Evolutionary conservation across 2,888 invertebrate genomes (phyloP), one percentile per base, ranked within the genome.

Genomic region (Endomychus coccineus): DNA sequence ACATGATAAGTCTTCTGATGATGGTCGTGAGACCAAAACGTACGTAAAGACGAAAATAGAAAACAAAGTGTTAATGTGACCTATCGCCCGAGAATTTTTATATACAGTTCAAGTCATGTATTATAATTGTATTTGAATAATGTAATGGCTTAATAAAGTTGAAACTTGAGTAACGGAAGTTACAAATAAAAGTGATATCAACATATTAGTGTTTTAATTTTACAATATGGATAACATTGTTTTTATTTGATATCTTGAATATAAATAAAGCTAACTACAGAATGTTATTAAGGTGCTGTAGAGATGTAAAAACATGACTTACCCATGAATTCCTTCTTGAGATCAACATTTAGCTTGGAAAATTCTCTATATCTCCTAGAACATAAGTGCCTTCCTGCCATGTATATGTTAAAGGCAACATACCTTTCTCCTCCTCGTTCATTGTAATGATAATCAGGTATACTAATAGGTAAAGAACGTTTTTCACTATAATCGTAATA

Each of bases 311-410:
- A 9, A 27, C 30, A 21, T 11, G 10, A 35, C 62, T 62, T 44
- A 75, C 81, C 96, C 46, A 85, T 74, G 64, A 96, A 97, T 66
- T 96, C 95, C 66, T 91, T 86, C 64, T 94, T 87, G 36, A 96
- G 71, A 52, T 82, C 81, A 54, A 81, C 77, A 59, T 96, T 89
- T 43, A 97, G 70, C 48, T 84, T 83, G 5, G 91, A 80, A 66
- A 97, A 98, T 70, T 98, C 98, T 42, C 94, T 76, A 66, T 97
- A 98, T 22, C 98, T 75, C 32, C 97, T 74, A 31, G 96, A 96
- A 68, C 98, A 98, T 34, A 98, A 71, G 63, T 97, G 97, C 19
- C 97, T 71, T 0, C 97, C 97, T 4, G 98, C 97, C 96, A 98
- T 97, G 67, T 98, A 95, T 45, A 98, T 95, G 63, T 97, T 97